phyloP scores from a whole-genome alignment of 2,888 invertebrate genomes.

The Andrena bucephala region DNA sequence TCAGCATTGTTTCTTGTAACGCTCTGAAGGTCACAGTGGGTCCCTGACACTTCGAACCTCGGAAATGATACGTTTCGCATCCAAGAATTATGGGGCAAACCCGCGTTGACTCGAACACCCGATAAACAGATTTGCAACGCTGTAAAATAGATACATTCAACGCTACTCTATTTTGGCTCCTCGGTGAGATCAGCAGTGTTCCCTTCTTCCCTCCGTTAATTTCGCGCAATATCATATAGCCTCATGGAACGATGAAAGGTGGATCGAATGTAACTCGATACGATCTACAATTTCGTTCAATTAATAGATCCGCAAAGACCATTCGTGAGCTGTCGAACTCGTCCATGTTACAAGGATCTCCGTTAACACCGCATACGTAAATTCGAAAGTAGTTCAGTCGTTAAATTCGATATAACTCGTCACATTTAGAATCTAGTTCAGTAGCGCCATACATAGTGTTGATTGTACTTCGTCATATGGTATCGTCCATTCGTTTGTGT shows the following conservation, averaged over 20 bases:
- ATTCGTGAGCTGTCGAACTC: neutral
- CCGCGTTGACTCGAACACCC: neutral
- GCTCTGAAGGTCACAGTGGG: neutral
- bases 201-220: constrained; percentile 11
- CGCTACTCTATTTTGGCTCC: constrained; percentile 11
- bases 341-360: constrained; percentile 21
- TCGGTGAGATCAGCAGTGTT: constrained; percentile 55
- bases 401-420: constrained; percentile 33
- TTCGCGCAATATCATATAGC: constrained; percentile 5
- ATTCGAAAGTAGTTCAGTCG: constrained; percentile 30
- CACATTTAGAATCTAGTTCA: constrained; percentile 48
- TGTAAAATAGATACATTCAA: constrained; percentile 32
- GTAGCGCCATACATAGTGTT: constrained; percentile 43
- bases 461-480: constrained; percentile 49
- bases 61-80: constrained; percentile 9
- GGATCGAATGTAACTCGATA: constrained; percentile 18
- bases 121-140: constrained; percentile 2
- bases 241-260: constrained; percentile 32
- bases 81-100: constrained; percentile 12
- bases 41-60: neutral
- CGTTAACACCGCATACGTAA: constrained; percentile 17
- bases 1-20: constrained; percentile 1
- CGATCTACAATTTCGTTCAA: neutral
- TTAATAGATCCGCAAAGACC: neutral
- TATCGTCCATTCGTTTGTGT: constrained; percentile 16